Evolutionary conservation across 2,888 invertebrate genomes (phyloP), one percentile per base, ranked within the genome.

Genomic region (Tholera decimalis): DNA sequence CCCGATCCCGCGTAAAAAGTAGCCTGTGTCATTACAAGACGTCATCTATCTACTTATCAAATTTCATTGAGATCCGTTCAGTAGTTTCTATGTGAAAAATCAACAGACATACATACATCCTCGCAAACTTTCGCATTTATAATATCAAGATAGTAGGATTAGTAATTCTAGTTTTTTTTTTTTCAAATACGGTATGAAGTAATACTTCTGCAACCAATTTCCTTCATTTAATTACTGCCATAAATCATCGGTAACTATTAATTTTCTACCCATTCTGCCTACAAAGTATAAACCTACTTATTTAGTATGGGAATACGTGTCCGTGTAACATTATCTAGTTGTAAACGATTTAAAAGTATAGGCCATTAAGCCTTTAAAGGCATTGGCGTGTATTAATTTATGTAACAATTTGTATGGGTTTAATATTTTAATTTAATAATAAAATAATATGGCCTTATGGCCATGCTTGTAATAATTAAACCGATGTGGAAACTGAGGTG

Each of bases 161-260:
- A 9, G 2, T 41, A 1, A 20, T 20, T 28, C 18, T 24, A 26
- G n/a, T 55, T 6, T 8, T 2, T 55, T 6, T 8, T 2, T 11
- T 66, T 47, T 66, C 22, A 49, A 62, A 41, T 47, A 35, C 13
- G 6, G 6, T 11, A 2, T 18, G 5, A 0, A 63, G 33, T 73
- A 1, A 15, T n/a, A 55, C 75, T 73, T 70, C 64, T 70, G 35
- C 22, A 22, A 35, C 33, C 20, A 20, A 22, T 35, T 59, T 35
- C 54, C 26, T 39, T 62, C 15, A 28, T 54, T 58, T 64, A 66
- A 72, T 66, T 51, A 66, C 51, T 39, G 51, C 61, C 58, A 77
- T 80, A 79, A 79, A 79, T 80, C 64, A 74, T 70, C 44, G 53
- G 56, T 9, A 70, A 66, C 68, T 74, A 66, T 69, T 64, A 59